These are phyloP conservation scores for Gallinago stenura DNA, from an alignment of 2,797 vertebrate genomes.

Conservation along the genomic window DNA sequence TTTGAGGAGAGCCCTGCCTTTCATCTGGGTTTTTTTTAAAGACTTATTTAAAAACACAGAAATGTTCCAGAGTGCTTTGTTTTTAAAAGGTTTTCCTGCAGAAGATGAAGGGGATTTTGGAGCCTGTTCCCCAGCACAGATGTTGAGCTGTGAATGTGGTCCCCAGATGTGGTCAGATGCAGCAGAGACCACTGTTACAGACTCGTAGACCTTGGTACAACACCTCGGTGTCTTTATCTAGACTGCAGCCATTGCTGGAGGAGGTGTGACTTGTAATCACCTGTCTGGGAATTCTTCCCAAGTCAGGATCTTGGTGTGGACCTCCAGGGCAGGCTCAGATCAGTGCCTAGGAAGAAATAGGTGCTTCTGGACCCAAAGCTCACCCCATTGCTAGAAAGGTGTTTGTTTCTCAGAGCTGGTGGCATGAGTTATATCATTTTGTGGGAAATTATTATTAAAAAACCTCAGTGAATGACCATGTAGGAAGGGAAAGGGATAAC, in stretches of 20 bases:
- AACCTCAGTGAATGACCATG: background rate
- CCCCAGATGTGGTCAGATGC: background rate
- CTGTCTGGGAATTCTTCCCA: background rate
- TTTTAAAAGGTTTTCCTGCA: background rate
- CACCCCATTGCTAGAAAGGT: background rate
- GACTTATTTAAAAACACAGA: background rate
- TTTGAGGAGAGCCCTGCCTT: background rate
- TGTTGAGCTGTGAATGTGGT: background rate
- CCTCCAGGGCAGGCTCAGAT: rapidly evolving
- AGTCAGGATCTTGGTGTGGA: background rate
- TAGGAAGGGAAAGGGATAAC: background rate
- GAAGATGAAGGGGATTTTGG: background rate
- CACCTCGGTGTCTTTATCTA: background rate
- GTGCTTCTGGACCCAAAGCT: background rate
- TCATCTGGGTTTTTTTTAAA: background rate
- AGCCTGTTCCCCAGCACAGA: background rate
- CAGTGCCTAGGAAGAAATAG: rapidly evolving
- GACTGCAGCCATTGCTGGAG: background rate
- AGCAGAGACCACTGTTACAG: background rate
- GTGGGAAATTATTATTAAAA: background rate
- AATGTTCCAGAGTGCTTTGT: background rate
- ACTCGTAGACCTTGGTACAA: background rate
- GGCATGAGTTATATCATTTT: background rate
- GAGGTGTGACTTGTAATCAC: background rate
- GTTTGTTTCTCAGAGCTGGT: background rate